A percentile compares a stretch with the other conserved stretches of the same genome.
phyloP scores from a whole-genome alignment of 2,888 invertebrate species.

The Amphipyra tragopoginis region DNA sequence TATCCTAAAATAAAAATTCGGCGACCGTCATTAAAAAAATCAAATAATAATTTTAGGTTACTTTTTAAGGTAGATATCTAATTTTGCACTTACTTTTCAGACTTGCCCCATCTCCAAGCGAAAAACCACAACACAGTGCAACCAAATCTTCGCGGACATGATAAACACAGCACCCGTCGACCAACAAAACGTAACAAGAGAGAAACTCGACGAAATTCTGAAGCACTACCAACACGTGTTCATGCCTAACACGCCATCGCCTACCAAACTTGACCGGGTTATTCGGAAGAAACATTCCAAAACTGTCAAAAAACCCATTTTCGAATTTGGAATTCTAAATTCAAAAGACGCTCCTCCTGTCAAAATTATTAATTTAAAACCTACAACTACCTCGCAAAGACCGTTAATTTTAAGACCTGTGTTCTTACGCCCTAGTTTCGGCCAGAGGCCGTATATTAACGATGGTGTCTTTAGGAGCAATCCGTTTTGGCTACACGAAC shows the following conservation, averaged over 20 bases:
- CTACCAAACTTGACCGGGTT: conserved; percentile 10
- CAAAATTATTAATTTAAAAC: conserved; percentile 67
- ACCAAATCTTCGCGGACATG: conserved; percentile 69
- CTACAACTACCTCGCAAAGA: conserved; percentile 51
- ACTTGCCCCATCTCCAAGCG: conserved; percentile 77
- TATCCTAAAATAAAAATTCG: no score
- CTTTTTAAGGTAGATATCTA: no score
- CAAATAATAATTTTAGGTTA: background rate
- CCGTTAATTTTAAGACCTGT: conserved; percentile 74
- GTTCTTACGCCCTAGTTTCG: conserved; percentile 64
- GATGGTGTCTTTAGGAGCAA: conserved; percentile 58
- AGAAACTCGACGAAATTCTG: conserved; percentile 60
- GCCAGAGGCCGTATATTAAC: conserved; percentile 52
- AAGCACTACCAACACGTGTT: conserved; percentile 69
- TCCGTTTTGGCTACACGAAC: conserved; percentile 54
- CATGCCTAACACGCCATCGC: conserved; percentile 43
- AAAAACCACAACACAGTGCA: conserved; percentile 69
- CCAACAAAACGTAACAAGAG: conserved; percentile 54
- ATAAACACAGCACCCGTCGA: conserved; percentile 59
- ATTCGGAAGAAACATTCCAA: conserved; percentile 37
- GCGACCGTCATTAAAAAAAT: no score
- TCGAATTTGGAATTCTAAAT: conserved; percentile 71
- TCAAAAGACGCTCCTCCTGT: conserved; percentile 70
- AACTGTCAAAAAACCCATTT: conserved; percentile 60
- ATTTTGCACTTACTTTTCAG: conserved; percentile 61